Conservation (phyloP, 1,140 invertebrate species). For the Diprion similis region DNA sequence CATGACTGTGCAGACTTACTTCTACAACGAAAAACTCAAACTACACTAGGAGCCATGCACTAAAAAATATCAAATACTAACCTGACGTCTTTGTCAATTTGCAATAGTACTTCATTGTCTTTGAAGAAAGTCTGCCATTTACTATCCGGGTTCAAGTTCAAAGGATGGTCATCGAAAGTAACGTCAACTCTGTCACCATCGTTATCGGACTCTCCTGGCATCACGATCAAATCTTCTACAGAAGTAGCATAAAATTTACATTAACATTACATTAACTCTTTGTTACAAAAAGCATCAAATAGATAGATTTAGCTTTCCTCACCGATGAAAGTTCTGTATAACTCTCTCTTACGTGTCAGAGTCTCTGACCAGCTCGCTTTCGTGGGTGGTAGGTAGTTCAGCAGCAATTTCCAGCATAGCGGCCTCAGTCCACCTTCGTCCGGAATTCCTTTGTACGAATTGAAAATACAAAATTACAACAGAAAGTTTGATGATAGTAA, state of each 20-base stretch:
- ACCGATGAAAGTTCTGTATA: constrained; percentile 88
- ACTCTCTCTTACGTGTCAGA: constrained; percentile 72
- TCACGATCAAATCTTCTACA: constrained; percentile 83
- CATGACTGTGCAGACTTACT: too few species aligned
- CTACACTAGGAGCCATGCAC: too few species aligned
- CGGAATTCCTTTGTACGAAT: constrained; percentile 72
- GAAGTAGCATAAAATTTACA: constrained; percentile 32
- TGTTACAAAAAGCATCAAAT: not conserved
- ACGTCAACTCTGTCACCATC: constrained; percentile 64
- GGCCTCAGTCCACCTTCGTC: constrained; percentile 80
- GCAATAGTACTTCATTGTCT: constrained; percentile 94
- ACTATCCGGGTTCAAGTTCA: constrained; percentile 93
- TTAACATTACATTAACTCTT: constrained; percentile 9
- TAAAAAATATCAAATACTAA: constrained; percentile 38
- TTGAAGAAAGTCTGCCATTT: constrained; percentile 94
- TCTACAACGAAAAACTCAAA: too few species aligned
- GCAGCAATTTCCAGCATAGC: constrained; percentile 82
- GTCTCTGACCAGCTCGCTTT: constrained; percentile 70
- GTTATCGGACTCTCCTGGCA: constrained; percentile 69
- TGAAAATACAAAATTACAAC: not conserved
- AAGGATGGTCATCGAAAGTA: constrained; percentile 79
- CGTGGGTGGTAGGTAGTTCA: constrained; percentile 80
- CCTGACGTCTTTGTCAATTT: constrained; percentile 98
- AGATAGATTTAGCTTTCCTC: constrained; percentile 41
- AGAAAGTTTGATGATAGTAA: not conserved